Evolutionary conservation across 2,113 vertebrate species (phyloP).

Genomic region (Seriola dumerili): DNA sequence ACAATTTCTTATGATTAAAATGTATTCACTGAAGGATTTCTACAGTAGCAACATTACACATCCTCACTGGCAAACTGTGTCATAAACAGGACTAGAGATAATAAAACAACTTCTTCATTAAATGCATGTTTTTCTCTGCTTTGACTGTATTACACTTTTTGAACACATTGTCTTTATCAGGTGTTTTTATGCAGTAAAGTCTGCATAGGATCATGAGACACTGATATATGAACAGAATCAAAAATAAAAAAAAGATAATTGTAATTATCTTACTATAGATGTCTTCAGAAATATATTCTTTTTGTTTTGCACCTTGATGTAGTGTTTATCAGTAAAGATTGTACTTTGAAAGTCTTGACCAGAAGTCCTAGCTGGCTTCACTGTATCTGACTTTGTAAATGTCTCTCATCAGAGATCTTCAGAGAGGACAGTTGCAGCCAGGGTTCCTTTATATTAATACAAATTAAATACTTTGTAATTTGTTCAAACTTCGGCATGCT

Average conservation of each 20-base stretch:
- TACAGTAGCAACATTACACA: neutral
- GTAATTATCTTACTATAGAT: neutral
- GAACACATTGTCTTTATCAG: too few relatives aligned
- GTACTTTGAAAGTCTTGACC: slow-evolving; percentile 53
- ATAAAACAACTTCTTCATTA: too few relatives aligned
- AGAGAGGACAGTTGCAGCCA: neutral
- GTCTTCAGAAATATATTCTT: neutral
- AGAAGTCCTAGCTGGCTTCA: slow-evolving; percentile 6
- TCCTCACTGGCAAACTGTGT: neutral
- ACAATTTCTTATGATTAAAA: neutral
- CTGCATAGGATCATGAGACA: too few relatives aligned
- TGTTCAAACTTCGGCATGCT: neutral
- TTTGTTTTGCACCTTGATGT: neutral
- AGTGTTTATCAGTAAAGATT: neutral
- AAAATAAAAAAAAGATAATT: neutral
- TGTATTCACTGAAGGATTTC: neutral
- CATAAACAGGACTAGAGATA: too few relatives aligned
- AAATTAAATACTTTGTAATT: neutral
- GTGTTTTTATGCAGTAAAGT: too few relatives aligned
- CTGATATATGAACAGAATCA: too few relatives aligned
- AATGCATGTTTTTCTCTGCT: too few relatives aligned
- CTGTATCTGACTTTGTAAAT: neutral
- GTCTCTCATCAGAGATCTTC: neutral
- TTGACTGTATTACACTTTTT: too few relatives aligned
- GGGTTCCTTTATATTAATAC: slow-evolving; percentile 1